These are phyloP conservation scores for Leucoma salicis DNA, from an alignment of 2,888 invertebrate genomes.

Conservation along the genomic window DNA sequence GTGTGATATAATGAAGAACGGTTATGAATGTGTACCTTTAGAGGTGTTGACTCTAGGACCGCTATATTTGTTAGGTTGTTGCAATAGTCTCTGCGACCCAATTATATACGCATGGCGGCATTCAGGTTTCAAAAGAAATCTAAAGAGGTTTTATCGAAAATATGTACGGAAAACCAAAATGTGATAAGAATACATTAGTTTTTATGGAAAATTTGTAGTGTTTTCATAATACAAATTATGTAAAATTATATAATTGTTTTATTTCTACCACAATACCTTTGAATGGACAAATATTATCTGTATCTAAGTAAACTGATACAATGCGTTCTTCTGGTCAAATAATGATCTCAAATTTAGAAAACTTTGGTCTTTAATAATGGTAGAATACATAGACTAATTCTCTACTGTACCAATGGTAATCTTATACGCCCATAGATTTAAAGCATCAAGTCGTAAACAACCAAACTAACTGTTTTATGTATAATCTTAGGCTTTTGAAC, in stretches of 20 bases:
- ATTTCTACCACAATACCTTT: background rate
- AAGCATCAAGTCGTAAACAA: too few species aligned
- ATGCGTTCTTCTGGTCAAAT: too few species aligned
- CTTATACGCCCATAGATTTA: too few species aligned
- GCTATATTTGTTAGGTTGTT: slow-evolving; percentile 78
- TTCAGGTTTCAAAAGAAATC: slow-evolving; percentile 78
- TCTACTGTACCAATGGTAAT: too few species aligned
- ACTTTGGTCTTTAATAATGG: too few species aligned
- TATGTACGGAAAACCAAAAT: slow-evolving; percentile 38
- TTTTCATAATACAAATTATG: background rate
- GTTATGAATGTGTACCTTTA: slow-evolving; percentile 68
- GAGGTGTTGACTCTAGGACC: slow-evolving; percentile 80
- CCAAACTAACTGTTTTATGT: too few species aligned
- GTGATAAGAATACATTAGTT: slow-evolving; percentile 6
- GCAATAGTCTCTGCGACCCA: slow-evolving; percentile 82
- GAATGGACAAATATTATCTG: too few species aligned
- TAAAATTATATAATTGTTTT: background rate
- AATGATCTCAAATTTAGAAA: too few species aligned
- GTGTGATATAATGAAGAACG: slow-evolving; percentile 62
- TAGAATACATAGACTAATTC: too few species aligned
- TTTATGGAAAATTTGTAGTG: background rate
- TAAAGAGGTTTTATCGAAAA: slow-evolving; percentile 58
- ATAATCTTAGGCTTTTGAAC: too few species aligned
- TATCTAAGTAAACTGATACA: too few species aligned
- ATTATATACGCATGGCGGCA: slow-evolving; percentile 85